These are phyloP conservation scores for Scolopax mira DNA, from an alignment of 2,113 vertebrate species.

Conservation along the genomic window DNA sequence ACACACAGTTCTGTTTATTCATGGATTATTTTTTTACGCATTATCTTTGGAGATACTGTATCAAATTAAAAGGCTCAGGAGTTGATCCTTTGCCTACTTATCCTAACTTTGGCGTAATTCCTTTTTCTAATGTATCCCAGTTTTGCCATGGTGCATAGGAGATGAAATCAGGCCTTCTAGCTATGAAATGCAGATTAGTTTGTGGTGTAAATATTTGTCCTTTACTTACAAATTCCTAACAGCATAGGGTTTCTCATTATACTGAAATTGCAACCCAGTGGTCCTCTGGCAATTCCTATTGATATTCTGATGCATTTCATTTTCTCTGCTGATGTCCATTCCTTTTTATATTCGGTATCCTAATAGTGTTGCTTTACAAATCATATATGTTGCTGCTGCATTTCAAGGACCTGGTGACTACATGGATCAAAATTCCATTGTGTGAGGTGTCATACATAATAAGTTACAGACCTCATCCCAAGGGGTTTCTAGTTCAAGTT, in stretches of 20 bases:
- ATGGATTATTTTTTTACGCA: not conserved
- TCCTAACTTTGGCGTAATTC: not conserved
- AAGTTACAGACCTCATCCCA: not conserved
- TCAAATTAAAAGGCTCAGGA: not conserved
- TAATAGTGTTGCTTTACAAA: not conserved
- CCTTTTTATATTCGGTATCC: not conserved
- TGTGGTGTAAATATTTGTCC: not conserved
- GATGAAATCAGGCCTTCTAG: not conserved
- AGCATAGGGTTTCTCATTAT: not conserved
- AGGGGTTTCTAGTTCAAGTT: not conserved
- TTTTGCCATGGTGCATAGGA: not conserved
- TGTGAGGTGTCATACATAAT: not conserved
- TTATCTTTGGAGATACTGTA: not conserved
- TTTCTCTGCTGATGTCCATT: not conserved
- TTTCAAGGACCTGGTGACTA: not conserved
- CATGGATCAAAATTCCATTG: not conserved
- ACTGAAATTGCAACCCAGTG: not conserved
- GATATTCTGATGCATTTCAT: not conserved
- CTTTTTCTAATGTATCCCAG: not conserved
- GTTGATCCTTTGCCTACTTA: not conserved
- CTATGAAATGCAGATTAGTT: not conserved
- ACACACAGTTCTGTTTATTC: not conserved
- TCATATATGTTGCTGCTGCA: not conserved
- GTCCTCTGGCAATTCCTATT: not conserved
- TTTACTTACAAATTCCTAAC: not conserved